Evolutionary conservation across 2,797 vertebrate genomes (phyloP), one percentile per base, ranked within the genome.

Genomic region (Typhlichthys subterraneus): DNA sequence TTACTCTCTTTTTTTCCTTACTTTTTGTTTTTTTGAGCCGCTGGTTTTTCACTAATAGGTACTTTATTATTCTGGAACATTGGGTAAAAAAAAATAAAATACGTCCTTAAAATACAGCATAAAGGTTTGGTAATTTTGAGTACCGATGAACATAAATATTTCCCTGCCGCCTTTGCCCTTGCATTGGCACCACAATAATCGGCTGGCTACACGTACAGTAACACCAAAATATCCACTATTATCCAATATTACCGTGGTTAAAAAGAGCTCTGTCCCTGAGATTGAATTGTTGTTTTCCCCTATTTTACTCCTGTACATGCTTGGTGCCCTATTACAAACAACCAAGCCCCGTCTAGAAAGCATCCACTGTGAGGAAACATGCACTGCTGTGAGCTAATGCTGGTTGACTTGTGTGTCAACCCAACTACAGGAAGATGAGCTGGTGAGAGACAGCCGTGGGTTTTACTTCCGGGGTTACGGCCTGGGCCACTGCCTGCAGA

Each of bases 391-490:
- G 8, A 63, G 50, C 14, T 75, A 65, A 86, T 80, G 68, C 59
- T 48, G 33, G 48, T 65, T 59, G 80, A 81, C 76, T 72, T 73
- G 77, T 61, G 42, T 12, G 84, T 5, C 86, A 72, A 68, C 75
- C 59, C 79, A 69, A 76, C 69, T 74, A 62, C 86, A 97, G 95
- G 95, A 96, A 79, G 95, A 97, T 78, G 95, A 95, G 53, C 80
- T 96, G 7, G 88, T 94, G 78, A 90, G 84, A 0, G 95, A 96
- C 63, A 94, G 91, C 69, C 94, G 89, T 2, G 90, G 93, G 3
- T 95, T 95, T 89, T 97, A 96, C 85, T 93, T 98, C 83, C 92
- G 86, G 48, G 93, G 94, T 75, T 97, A 97, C 0, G 94, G 94
- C 75, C 83, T 96, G 74, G 92, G 95, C 52, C 95, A 94, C 68